Conservation (phyloP, 1,140 invertebrate genomes). For the Cyclina sinensis region DNA sequence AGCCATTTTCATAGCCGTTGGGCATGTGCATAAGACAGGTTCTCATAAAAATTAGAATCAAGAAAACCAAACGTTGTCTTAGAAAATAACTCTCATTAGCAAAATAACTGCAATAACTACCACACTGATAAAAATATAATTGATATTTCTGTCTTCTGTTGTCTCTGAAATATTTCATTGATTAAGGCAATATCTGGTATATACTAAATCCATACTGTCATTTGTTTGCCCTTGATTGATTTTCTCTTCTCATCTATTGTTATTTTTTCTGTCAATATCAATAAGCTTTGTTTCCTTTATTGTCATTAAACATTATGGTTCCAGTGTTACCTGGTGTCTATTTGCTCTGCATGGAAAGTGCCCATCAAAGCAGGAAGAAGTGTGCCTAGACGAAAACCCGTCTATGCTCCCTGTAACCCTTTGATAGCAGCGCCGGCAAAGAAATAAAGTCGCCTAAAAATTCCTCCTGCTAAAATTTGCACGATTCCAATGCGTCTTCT, state of each 20-base stretch:
- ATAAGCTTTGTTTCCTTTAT: neutral
- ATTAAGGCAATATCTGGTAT: neutral
- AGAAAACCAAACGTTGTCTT: too few relatives aligned
- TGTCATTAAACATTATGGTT: neutral
- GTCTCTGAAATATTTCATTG: too few relatives aligned
- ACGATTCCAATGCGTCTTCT: neutral
- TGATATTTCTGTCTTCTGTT: too few relatives aligned
- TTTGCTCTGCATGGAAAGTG: neutral
- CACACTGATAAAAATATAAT: too few relatives aligned
- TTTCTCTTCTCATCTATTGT: neutral
- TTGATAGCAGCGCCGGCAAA: neutral
- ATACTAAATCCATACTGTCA: neutral
- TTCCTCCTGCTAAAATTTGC: neutral
- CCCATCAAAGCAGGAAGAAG: neutral
- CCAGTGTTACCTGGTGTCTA: neutral
- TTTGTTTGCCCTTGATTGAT: slow-evolving; percentile 14
- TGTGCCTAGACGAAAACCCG: too few relatives aligned
- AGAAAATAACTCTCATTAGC: too few relatives aligned
- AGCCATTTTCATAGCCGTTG: too few relatives aligned
- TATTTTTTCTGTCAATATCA: neutral
- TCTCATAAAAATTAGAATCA: too few relatives aligned
- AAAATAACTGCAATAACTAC: too few relatives aligned
- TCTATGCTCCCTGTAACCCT: neutral
- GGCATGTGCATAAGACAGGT: too few relatives aligned
- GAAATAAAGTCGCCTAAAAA: neutral